Percentiles rank a stretch among this genome's conserved stretches.
Evolutionary conservation across 2,113 vertebrate species (phyloP).

Genomic region (Engraulis encrasicolus): DNA sequence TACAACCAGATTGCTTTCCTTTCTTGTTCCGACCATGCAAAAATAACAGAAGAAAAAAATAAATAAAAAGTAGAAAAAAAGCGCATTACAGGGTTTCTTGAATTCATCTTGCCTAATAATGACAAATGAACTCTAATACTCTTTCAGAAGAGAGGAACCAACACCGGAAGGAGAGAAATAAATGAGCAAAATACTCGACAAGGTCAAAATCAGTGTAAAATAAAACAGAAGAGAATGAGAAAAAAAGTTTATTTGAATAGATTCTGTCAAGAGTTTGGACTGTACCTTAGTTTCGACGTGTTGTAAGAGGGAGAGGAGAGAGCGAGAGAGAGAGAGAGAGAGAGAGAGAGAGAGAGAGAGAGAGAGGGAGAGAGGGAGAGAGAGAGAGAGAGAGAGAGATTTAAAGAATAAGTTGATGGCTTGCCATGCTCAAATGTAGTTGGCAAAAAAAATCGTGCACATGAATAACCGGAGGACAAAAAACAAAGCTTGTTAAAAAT

Average conservation of each 20-base stretch:
- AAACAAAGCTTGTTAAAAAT: not conserved
- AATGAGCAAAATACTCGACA: too few species aligned
- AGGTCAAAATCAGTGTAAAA: too few species aligned
- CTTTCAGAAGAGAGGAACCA: not conserved
- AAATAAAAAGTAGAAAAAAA: not conserved
- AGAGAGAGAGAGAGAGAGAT: too few species aligned
- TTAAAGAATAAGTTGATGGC: too few species aligned
- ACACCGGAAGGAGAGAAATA: not conserved
- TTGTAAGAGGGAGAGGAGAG: not conserved
- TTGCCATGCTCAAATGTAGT: too few species aligned
- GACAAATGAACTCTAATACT: not conserved
- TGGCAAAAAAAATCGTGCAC: too few species aligned
- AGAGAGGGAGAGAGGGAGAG: too few species aligned
- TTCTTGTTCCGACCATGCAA: not conserved
- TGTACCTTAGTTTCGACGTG: not conserved
- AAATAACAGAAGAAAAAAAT: not conserved
- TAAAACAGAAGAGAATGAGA: too few species aligned
- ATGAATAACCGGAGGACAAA: not conserved
- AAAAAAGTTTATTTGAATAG: not conserved
- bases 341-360: too few species aligned
- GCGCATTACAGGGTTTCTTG: not conserved
- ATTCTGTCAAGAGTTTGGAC: not conserved
- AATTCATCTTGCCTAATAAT: not conserved
- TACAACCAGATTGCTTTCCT: not conserved
- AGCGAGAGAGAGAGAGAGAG: too few species aligned